Evolutionary conservation across 1,140 invertebrate species (phyloP).

Genomic region (Metopolophium dirhodum): DNA sequence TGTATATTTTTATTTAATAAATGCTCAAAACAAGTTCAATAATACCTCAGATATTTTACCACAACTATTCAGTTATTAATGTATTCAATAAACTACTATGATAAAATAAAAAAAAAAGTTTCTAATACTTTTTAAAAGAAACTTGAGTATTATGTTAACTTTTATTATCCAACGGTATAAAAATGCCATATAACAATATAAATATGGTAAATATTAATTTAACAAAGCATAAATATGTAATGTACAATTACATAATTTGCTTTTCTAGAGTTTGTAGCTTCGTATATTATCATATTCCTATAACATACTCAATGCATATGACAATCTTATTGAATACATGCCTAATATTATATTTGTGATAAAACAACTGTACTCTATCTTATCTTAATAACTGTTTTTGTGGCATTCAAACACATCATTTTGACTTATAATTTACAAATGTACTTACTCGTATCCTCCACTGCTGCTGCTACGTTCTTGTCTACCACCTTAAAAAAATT

Average conservation of each 20-base stretch:
- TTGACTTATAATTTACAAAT: background rate
- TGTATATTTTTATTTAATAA: background rate
- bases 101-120: background rate
- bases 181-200: background rate
- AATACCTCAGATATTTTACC: slow-evolving; percentile 24
- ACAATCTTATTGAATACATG: background rate
- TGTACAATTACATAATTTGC: background rate
- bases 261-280: background rate
- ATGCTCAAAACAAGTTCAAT: slow-evolving; percentile 10
- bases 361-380: background rate
- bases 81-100: background rate
- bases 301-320: background rate
- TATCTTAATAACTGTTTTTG: background rate
- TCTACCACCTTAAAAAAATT: slow-evolving; percentile 49
- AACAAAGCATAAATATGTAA: background rate
- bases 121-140: background rate
- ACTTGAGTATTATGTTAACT: background rate
- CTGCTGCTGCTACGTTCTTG: slow-evolving; percentile 42
- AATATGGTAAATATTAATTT: background rate
- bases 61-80: background rate
- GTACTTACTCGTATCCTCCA: slow-evolving; percentile 57
- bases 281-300: background rate
- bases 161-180: background rate
- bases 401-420: background rate
- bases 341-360: background rate